Percentiles rank a stretch among this genome's conserved stretches.
These are phyloP conservation scores for Eumacrocentrus americanus DNA, from an alignment of 2,888 invertebrate genomes.

Conservation along the genomic window DNA sequence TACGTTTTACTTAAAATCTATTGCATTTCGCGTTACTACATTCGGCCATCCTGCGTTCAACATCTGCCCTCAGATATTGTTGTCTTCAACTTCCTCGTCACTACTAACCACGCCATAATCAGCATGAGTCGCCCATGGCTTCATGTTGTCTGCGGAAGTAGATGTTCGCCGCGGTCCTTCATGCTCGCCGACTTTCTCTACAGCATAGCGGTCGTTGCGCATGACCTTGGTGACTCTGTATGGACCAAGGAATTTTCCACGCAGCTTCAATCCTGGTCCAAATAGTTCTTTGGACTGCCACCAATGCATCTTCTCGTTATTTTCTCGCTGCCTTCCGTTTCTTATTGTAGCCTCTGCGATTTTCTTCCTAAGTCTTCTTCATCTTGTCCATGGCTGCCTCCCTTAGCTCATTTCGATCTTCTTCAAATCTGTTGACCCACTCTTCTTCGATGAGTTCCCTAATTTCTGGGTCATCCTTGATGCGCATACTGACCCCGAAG, in stretches of 20 bases:
- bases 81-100: not conserved
- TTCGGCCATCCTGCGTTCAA: not conserved
- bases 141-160: conserved; percentile 45
- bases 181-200: conserved; percentile 43
- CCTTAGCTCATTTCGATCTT: conserved; percentile 27
- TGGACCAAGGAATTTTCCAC: conserved; percentile 51
- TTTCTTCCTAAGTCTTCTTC: conserved; percentile 31
- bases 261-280: conserved; percentile 50
- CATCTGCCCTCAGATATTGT: not conserved
- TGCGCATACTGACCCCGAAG: conserved; percentile 16
- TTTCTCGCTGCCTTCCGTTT: conserved; percentile 23
- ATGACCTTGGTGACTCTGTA: conserved; percentile 42
- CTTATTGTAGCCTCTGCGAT: conserved; percentile 28
- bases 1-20: not conserved
- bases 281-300: too few species aligned
- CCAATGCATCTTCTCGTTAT: too few species aligned
- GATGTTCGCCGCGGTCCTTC: conserved; percentile 45
- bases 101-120: not conserved
- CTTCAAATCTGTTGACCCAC: conserved; percentile 25
- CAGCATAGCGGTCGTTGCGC: conserved; percentile 48
- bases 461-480: conserved; percentile 7
- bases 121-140: conserved; percentile 34
- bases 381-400: conserved; percentile 26
- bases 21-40: not conserved
- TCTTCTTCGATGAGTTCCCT: conserved; percentile 4